Base-by-base conservation (phyloP, 2,113 vertebrate species). In the Nycticryphes semicollaris region DNA sequence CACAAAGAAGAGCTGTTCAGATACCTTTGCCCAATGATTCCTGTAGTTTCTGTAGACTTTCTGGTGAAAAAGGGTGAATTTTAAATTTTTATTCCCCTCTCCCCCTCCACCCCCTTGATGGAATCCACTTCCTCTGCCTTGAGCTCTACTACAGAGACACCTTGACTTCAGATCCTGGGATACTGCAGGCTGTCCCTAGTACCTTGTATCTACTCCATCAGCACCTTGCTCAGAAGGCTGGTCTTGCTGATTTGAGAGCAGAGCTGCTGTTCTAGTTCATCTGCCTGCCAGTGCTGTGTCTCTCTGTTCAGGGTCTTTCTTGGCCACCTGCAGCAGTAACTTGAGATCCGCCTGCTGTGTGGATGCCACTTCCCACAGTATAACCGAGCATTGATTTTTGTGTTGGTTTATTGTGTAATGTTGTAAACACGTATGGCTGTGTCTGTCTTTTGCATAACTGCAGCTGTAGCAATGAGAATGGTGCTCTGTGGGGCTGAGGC, bases 351-450 rank as follows among this genome's bases (percentile, higher is more conserved):
- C 77, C 47, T 70, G 84, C 93, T 84, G 87, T 84, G 87, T 91
- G 92, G 82, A 75, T 90, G 90, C 33, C 57, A 25, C 78, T 78
- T 96, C 43, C 67, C 73, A 66, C 68, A 77, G 7, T 83, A 50
- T 73, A 90, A 92, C 84, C 74, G 20, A 56, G 74, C 62, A 11
- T 39, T 91, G 78, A 25, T 54, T 89, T 93, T 82, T 84, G 30
- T 79, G 84, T 68, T 91, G 60, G 27, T 70, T 93, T 93, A 35
- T 91, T 89, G 37, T 76, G 63, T 68, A 41, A 50, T 86, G 79
- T 64, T 77, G 79, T 86, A 74, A 93, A 90, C 88, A 66, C 76
- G 74, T 77, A 90, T 70, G 93, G 68, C 83, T 86, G 57, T 72
- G 39, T 82, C 4, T 87, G 63, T 72, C 57, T 84, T 78, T 19